Conservation (phyloP, 2,113 vertebrate species). For the Cyphomyrus plagiostoma region DNA sequence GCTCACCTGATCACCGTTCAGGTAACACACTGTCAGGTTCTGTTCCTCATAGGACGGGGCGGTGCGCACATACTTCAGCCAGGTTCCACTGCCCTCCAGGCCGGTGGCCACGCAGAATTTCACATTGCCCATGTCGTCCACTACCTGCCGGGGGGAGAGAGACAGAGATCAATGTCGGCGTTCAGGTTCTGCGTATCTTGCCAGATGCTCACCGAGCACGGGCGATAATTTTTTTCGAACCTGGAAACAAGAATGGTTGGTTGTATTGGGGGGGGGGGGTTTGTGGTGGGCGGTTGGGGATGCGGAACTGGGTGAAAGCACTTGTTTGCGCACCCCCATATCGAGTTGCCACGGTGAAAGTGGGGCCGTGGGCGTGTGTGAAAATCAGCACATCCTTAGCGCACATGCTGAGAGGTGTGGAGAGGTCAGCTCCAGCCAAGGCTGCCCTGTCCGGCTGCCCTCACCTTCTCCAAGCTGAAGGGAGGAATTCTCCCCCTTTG, state of each 20-base stretch:
- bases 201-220: not conserved
- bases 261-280: not conserved
- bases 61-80: conserved; percentile 88
- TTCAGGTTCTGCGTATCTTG: not conserved
- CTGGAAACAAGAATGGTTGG: not conserved
- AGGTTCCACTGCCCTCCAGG: conserved; percentile 68
- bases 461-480: conserved; percentile 17
- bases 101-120: conserved; percentile 73
- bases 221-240: not conserved
- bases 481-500: conserved; percentile 19
- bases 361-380: not conserved
- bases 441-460: not conserved
- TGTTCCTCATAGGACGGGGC: conserved; percentile 81
- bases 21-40: conserved; percentile 79
- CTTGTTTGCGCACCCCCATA: not conserved
- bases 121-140: conserved; percentile 76
- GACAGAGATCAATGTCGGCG: not conserved
- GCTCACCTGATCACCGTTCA: conserved; percentile 84
- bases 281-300: not conserved
- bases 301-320: not conserved
- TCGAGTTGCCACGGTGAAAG: not conserved
- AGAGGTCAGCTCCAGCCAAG: not conserved
- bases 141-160: conserved; percentile 57
- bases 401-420: not conserved
- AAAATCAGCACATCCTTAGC: not conserved